These are phyloP conservation scores for Papilio elwesi DNA, from an alignment of 2,888 invertebrate genomes.

Conservation along the genomic window DNA sequence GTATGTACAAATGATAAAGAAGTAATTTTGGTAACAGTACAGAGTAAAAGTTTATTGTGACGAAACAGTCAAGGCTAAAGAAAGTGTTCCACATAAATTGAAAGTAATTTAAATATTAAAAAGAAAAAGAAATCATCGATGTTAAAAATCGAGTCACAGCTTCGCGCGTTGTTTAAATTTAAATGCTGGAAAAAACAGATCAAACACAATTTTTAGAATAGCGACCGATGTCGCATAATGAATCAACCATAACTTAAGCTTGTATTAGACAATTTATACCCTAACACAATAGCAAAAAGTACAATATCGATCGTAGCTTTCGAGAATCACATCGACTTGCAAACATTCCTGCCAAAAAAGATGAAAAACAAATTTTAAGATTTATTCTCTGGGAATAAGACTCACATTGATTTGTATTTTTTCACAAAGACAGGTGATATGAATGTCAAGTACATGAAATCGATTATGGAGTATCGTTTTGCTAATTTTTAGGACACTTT, in stretches of 20 bases:
- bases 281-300: slow-evolving; percentile 46
- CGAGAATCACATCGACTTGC: slow-evolving; percentile 20
- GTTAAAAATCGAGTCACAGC: slow-evolving; percentile 65
- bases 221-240: slow-evolving; percentile 58
- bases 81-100: slow-evolving; percentile 29
- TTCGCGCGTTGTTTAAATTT: slow-evolving; percentile 62
- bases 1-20: not conserved
- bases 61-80: slow-evolving; percentile 30
- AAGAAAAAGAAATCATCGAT: slow-evolving; percentile 34
- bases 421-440: slow-evolving; percentile 48
- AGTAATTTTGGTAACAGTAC: not conserved
- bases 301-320: slow-evolving; percentile 48
- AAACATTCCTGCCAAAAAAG: slow-evolving; percentile 19
- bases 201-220: slow-evolving; percentile 34
- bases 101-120: slow-evolving; percentile 20
- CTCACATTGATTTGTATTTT: slow-evolving; percentile 7
- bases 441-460: slow-evolving; percentile 82
- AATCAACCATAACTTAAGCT: slow-evolving; percentile 47
- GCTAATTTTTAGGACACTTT: slow-evolving; percentile 74
- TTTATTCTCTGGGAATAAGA: not conserved
- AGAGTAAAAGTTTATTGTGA: slow-evolving; percentile 34
- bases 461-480: slow-evolving; percentile 62
- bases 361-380: slow-evolving; percentile 9
- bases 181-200: slow-evolving; percentile 48
- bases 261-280: slow-evolving; percentile 48